These are phyloP conservation scores for Squalus acanthias DNA, from an alignment of 2,797 vertebrate genomes.

Conservation along the genomic window DNA sequence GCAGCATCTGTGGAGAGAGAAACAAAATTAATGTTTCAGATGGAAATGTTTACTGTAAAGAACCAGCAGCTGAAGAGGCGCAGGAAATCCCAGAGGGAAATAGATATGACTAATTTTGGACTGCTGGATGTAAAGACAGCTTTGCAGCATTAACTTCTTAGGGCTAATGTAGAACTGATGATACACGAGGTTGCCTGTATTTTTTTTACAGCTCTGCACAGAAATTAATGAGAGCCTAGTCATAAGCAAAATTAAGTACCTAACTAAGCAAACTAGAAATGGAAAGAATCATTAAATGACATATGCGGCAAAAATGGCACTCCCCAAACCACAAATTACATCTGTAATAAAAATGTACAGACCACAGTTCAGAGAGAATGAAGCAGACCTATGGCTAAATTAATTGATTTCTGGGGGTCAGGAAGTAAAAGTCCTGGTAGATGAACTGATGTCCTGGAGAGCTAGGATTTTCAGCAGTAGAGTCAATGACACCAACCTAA, in stretches of 20 bases:
- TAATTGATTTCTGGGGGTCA: neutral
- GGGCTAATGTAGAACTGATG: neutral
- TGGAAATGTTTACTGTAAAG: neutral
- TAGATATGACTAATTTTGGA: neutral
- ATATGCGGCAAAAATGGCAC: neutral
- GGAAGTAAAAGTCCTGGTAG: neutral
- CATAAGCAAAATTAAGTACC: conserved; percentile 1
- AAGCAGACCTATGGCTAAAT: neutral
- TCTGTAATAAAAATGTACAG: neutral
- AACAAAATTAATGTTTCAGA: neutral
- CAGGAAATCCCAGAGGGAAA: neutral
- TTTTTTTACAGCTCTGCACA: conserved; percentile 22
- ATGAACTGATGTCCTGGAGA: neutral
- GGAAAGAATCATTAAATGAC: neutral
- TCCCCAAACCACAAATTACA: neutral
- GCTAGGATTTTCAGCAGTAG: neutral
- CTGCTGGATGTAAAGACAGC: neutral
- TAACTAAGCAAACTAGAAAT: conserved; percentile 7
- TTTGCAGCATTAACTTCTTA: conserved; percentile 18
- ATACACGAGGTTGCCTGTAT: neutral
- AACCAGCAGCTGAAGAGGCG: neutral
- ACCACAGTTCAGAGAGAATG: neutral
- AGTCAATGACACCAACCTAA: too few species aligned
- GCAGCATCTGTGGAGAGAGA: too few species aligned
- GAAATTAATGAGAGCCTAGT: conserved; percentile 3